Evolutionary conservation across 2,888 invertebrate genomes (phyloP), one percentile per base, ranked within the genome.

Genomic region (Ochropleura plecta): DNA sequence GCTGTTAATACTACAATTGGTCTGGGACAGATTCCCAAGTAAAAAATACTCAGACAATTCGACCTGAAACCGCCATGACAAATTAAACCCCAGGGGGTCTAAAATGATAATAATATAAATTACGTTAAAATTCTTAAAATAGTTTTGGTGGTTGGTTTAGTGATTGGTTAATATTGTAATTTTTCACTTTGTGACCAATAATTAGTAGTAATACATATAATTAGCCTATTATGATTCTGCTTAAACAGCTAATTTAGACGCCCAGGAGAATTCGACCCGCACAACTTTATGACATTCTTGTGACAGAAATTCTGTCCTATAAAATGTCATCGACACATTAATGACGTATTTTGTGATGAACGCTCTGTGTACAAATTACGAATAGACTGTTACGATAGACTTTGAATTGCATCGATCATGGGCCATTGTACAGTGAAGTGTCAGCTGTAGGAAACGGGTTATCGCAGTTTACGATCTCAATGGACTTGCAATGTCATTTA

Each of bases 401-500:
- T 49, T 73, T 64, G 40, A n/a, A 75, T 57, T 64, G 20, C 40
- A 8, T n/a, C 42, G 44, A 55, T 76, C 44, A 76, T 60, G 60
- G 49, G 16, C 51, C 57, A 76, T 65, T 55, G 66, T 72, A 10
- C 51, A 44, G 44, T n/a, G 12, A 20, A 65, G 20, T 66, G 42
- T 63, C 20, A 51, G 49, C 64, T 71, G 20, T 48, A 65, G 49
- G 46, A 59, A 63, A 63, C 14, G 8, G 18, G 67, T 67, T 64
- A 64, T 67, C 48, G 57, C 40, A 7, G 42, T 20, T 53, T 20
- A 70, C 40, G 57, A 12, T 20, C 42, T 69, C n/a, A 12, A 66
- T 66, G 40, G 16, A 66, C n/a, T 65, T 18, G n/a, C 68, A 48
- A 69, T 55, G 55, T 76, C 76, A 70, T 63, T 40, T 63, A 76